Evolutionary conservation across 2,797 vertebrate species (phyloP).

Genomic region (Cephalopachus bancanus): DNA sequence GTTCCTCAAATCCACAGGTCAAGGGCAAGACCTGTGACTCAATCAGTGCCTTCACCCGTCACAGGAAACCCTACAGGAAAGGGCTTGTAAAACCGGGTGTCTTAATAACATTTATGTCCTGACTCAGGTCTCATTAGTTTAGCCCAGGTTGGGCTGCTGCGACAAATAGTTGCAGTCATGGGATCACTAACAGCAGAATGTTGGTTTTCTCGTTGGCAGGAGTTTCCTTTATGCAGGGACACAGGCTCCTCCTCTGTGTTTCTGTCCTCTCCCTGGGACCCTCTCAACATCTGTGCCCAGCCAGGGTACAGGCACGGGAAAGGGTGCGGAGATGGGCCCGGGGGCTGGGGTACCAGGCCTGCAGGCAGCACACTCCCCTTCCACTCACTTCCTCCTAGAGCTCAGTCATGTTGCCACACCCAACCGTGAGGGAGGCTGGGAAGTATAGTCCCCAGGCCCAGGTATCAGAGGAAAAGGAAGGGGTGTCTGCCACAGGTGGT

Average conservation of each 20-base stretch:
- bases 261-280: background rate
- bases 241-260: no score
- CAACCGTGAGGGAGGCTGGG: background rate
- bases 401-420: background rate
- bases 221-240: background rate
- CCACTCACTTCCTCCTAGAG: fast-evolving
- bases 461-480: background rate
- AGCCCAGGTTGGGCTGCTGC: background rate
- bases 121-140: background rate
- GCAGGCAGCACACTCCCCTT: fast-evolving
- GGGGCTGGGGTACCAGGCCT: background rate
- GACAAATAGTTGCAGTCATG: fast-evolving
- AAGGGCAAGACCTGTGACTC: background rate
- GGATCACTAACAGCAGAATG: fast-evolving
- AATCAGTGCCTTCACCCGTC: background rate
- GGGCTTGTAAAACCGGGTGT: background rate
- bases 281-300: background rate
- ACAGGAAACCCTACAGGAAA: background rate
- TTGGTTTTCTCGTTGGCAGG: background rate
- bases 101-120: background rate
- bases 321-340: background rate
- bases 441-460: background rate
- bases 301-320: background rate
- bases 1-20: background rate
- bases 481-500: background rate